Base-by-base conservation (phyloP, 2,113 vertebrate genomes). In the Atrichornis clamosus region DNA sequence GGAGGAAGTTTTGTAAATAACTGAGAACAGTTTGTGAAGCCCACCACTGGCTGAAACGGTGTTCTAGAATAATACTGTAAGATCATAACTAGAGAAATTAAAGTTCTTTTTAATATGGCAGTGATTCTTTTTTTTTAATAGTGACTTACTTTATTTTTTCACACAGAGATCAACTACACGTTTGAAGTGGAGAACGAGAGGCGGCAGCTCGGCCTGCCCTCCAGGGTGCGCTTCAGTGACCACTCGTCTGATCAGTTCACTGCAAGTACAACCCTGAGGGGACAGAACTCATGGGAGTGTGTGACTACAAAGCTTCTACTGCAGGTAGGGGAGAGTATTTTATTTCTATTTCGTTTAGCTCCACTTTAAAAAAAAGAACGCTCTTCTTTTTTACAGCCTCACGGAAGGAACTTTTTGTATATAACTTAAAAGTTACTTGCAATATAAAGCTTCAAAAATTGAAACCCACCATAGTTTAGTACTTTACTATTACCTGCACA, bases 141-240 rank as follows among this genome's bases (percentile, higher is more conserved):
- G 72, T 84, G 47, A 87, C 44, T 30, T 49, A 19, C 26, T 88
- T 84, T 88, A 17, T 93, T 91, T 95, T 84, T 72, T 70, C 76
- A 35, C 77, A 20, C 70, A 99, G 99, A 96, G 19, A 97, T 99
- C 92, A 81, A 95, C 68, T 99, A 98, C 42, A 97, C 93, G 2
- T 93, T 99, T 21, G 99, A 99, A 92, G 98, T 98, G 12, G 99
- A 99, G 87, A 98, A 98, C 3, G 97, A 98, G 68, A 98, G 98
- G 94, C 98, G 98, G 89, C 98, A 98, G 92, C 96, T 98, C 58
- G 98, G 98, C 8, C 95, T 99, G 64, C 97, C 96, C 0, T 98
- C 99, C 11, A 98, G 99, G 97, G 98, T 98, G 24, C 97, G 96
- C 42, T 99, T 99, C 97, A 94, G 85, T 89, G 98, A 97, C 86